phyloP scores from a whole-genome alignment of 2,797 vertebrate species.

The Craterocephalus amniculus region DNA sequence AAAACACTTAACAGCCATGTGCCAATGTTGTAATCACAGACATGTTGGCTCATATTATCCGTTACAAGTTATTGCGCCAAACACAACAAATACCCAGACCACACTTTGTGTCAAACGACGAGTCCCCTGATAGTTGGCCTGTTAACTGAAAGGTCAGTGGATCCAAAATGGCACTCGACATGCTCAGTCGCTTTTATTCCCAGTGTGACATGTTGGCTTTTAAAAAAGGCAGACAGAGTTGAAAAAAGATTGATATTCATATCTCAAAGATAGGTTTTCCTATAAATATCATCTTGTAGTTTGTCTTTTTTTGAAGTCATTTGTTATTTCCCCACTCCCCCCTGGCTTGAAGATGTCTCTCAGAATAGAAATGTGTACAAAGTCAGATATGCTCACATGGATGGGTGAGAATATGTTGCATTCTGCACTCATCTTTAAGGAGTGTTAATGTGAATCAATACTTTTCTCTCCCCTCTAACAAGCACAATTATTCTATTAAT shows the following conservation, averaged over 20 bases:
- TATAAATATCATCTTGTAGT: constrained; percentile 8
- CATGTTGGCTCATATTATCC: background rate
- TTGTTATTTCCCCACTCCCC: background rate
- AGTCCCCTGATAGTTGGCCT: constrained; percentile 35
- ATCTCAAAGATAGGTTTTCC: constrained; percentile 29
- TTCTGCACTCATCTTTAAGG: constrained; percentile 24
- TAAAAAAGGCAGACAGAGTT: constrained; percentile 34
- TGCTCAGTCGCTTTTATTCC: constrained; percentile 53
- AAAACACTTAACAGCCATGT: background rate
- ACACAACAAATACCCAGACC: background rate
- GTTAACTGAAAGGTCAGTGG: constrained; percentile 60
- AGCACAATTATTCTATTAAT: constrained; percentile 42
- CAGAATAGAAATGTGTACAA: background rate
- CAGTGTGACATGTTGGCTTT: constrained; percentile 51
- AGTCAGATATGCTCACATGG: background rate
- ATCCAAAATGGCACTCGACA: constrained; percentile 58
- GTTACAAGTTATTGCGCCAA: background rate
- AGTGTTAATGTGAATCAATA: constrained; percentile 49
- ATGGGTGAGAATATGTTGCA: background rate
- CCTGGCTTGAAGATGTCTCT: constrained; percentile 30
- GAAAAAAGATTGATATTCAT: constrained; percentile 59
- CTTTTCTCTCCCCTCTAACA: constrained; percentile 37
- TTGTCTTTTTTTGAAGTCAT: constrained; percentile 7
- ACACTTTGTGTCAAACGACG: constrained; percentile 37
- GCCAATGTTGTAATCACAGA: constrained; percentile 6